A percentile compares a stretch with the other conserved stretches of the same genome.
These are phyloP conservation scores for Eulithis prunata DNA, from an alignment of 2,888 invertebrate genomes.

Conservation along the genomic window DNA sequence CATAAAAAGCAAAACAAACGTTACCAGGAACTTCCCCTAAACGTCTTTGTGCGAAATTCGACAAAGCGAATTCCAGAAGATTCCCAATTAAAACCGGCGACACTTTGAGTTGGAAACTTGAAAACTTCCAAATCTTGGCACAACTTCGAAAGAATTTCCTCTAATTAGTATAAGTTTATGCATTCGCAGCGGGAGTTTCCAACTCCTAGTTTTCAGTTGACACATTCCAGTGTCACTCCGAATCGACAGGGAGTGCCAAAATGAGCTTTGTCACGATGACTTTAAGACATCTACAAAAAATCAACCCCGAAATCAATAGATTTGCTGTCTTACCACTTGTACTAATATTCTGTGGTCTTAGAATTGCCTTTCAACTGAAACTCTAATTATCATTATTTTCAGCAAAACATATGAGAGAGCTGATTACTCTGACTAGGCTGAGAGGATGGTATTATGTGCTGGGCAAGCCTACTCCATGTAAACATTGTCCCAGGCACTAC, in stretches of 20 bases:
- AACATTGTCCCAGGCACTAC: too few relatives aligned
- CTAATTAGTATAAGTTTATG: slow-evolving; percentile 83
- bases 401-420: too few relatives aligned
- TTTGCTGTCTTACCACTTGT: too few relatives aligned
- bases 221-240: slow-evolving; percentile 22
- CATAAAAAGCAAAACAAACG: slow-evolving; percentile 23
- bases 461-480: too few relatives aligned
- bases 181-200: slow-evolving; percentile 57
- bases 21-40: slow-evolving; percentile 28
- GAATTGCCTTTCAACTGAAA: too few relatives aligned
- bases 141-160: slow-evolving; percentile 75
- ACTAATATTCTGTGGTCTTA: too few relatives aligned
- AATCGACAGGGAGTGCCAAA: slow-evolving; percentile 1
- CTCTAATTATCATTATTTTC: too few relatives aligned
- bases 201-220: slow-evolving; percentile 50
- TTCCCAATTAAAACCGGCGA: slow-evolving; percentile 81
- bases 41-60: slow-evolving; percentile 65
- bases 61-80: slow-evolving; percentile 78
- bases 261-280: background rate
- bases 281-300: background rate
- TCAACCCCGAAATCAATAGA: too few relatives aligned
- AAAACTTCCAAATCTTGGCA: slow-evolving; percentile 77
- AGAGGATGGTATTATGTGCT: too few relatives aligned
- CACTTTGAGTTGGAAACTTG: slow-evolving; percentile 66
- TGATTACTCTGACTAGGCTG: too few relatives aligned